Evolutionary conservation across 2,888 invertebrate species (phyloP).

Genomic region (Parthenolecanium corni): DNA sequence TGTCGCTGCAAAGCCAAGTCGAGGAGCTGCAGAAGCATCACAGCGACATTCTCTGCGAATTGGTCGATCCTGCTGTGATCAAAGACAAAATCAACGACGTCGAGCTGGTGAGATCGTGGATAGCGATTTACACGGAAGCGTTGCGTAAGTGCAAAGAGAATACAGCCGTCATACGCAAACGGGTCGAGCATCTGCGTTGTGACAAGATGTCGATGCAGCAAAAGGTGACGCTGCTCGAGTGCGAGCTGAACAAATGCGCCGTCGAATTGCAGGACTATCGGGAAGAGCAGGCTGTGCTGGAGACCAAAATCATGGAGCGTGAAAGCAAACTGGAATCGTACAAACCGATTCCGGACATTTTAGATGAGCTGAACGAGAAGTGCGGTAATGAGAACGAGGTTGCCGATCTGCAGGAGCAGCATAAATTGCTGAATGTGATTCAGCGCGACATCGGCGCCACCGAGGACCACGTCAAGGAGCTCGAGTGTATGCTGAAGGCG

Average conservation of each 20-base stretch:
- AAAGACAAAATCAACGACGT: constrained; percentile 23
- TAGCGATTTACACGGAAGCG: constrained; percentile 18
- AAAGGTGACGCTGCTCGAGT: not conserved
- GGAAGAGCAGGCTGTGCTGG: constrained; percentile 17
- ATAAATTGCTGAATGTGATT: constrained; percentile 19
- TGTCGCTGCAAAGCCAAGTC: constrained; percentile 30
- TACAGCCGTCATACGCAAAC: not conserved
- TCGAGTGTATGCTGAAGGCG: constrained; percentile 4
- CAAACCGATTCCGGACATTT: constrained; percentile 6
- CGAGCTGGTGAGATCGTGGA: constrained; percentile 19
- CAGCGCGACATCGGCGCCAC: constrained; percentile 12
- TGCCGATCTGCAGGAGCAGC: constrained; percentile 16
- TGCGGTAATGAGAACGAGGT: constrained; percentile 6
- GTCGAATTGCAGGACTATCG: constrained; percentile 6
- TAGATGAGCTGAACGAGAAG: constrained; percentile 22
- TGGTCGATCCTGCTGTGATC: constrained; percentile 22
- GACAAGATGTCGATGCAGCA: not conserved
- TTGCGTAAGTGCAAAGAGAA: constrained; percentile 13
- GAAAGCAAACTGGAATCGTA: constrained; percentile 6
- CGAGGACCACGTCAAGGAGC: constrained; percentile 1
- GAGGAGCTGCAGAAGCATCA: constrained; percentile 23
- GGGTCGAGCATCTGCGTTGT: not conserved
- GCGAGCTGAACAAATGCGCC: constrained; percentile 2
- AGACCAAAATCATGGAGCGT: constrained; percentile 4
- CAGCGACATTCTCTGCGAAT: constrained; percentile 18